A percentile compares a stretch with the other conserved stretches of the same genome.
Conservation (phyloP, 2,113 vertebrate species). For the Suricata suricatta region DNA sequence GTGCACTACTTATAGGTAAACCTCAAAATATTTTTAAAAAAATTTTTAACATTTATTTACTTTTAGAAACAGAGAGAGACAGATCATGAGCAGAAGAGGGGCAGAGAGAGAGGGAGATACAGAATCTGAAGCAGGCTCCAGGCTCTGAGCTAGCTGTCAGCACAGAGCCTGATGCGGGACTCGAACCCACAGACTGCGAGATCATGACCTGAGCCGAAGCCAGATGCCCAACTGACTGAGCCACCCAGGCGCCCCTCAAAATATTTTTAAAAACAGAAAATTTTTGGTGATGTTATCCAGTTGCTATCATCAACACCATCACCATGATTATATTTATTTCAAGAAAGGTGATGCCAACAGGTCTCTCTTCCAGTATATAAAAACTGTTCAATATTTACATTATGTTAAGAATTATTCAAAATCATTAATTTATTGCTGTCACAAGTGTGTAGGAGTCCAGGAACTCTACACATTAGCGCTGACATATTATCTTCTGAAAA, state of each 20-base stretch:
- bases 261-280: conserved; percentile 25
- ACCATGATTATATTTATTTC: neutral
- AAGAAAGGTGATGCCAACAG: neutral
- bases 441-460: neutral
- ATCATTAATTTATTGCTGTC: neutral
- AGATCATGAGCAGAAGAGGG: too few species aligned
- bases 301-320: neutral
- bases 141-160: too few species aligned
- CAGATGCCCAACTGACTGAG: too few species aligned
- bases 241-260: neutral
- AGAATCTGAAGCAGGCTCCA: too few species aligned
- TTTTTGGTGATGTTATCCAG: neutral
- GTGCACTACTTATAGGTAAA: neutral
- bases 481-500: conserved; percentile 38
- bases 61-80: too few species aligned
- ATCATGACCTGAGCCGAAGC: too few species aligned
- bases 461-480: neutral
- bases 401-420: conserved; percentile 8
- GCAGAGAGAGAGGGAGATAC: too few species aligned
- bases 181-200: too few species aligned
- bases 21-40: conserved; percentile 13
- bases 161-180: too few species aligned
- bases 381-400: neutral
- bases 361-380: neutral
- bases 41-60: neutral